Conservation (phyloP, 2,888 invertebrate species). For the Hirtodrosophila confusa region DNA sequence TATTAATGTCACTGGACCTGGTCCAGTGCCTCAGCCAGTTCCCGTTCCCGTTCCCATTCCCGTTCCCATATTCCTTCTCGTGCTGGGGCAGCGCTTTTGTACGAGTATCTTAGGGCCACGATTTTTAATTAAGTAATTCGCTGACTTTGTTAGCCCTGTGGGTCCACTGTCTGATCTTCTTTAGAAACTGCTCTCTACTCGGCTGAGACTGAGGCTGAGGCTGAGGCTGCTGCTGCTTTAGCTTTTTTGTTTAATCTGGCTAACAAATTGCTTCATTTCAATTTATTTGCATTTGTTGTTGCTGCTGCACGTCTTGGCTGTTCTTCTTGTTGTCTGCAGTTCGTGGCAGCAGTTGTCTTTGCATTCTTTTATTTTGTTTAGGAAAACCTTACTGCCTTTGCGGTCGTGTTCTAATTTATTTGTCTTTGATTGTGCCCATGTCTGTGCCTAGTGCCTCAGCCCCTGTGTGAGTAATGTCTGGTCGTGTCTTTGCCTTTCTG, state of each 20-base stretch:
- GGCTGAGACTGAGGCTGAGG: slow-evolving; percentile 4
- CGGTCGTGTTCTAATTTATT: slow-evolving; percentile 80
- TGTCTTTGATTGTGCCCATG: slow-evolving; percentile 77
- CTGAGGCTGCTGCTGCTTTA: slow-evolving; percentile 9
- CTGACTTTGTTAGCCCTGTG: slow-evolving; percentile 75
- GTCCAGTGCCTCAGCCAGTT: slow-evolving; percentile 5
- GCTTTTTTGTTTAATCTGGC: slow-evolving; percentile 68
- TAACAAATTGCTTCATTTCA: slow-evolving; percentile 80
- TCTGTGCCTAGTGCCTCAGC: slow-evolving; percentile 28
- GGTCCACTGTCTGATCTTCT: slow-evolving; percentile 50
- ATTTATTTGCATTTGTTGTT: slow-evolving; percentile 77
- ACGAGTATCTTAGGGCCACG: slow-evolving; percentile 66
- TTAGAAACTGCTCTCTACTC: slow-evolving; percentile 27
- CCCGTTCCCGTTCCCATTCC: slow-evolving; percentile 7
- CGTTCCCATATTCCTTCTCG: slow-evolving; percentile 25
- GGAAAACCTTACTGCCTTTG: slow-evolving; percentile 53
- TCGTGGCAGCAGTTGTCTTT: slow-evolving; percentile 64
- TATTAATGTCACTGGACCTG: slow-evolving; percentile 72
- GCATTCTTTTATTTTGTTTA: slow-evolving; percentile 27
- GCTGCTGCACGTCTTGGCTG: slow-evolving; percentile 48
- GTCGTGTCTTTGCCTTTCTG: slow-evolving; percentile 51
- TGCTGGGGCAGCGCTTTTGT: slow-evolving; percentile 41
- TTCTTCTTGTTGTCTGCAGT: slow-evolving; percentile 36
- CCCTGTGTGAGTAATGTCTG: slow-evolving; percentile 47
- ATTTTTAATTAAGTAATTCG: slow-evolving; percentile 83